Evolutionary conservation across 53 echinoderm and acorn worm genomes (phyloP), one percentile per base, ranked within the genome.

Genomic region (Paelopatides confundens): DNA sequence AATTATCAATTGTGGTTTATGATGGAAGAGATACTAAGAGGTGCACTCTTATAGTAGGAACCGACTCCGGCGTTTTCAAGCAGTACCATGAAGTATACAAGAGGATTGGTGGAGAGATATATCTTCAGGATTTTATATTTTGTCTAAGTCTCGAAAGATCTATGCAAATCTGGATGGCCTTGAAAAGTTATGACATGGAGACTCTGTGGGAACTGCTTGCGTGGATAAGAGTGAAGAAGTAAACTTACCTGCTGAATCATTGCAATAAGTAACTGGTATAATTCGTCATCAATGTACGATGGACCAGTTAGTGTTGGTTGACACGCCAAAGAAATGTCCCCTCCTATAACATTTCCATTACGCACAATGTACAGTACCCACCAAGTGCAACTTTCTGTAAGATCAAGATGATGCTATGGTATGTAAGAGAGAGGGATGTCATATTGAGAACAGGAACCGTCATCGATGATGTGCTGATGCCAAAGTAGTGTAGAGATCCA

Each of bases 1-100:
- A 68, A 29, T 31, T 87, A 15, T 87, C 86, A 3, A 26, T 91
- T 91, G 82, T 48, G 86, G 89, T 77, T 11, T 50, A 49, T 26
- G 77, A 77, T 77, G 77, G 77, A 50, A 24, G 29, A 49, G 77
- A 77, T 26, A 49, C 49, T 5, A 50, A 3, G 2, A 8, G 28
- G 3, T 77, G 77, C 51, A 49, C 49, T 11, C 77, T 49, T 31
- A 26, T 43, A 2, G 31, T 94, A 17, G 94, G 94, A 21, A 91
- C 91, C 12, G 91, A 94, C 53, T 91, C 91, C 1, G 88, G 91
- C 27, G 14, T 91, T 3, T 91, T 94, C 66, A 62, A 77, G 4
- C 81, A 65, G 28, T 83, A 81, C 35, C 82, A 65, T 31, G 85
- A 74, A 58, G 71, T 77, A 6, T 90, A 86, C 49, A 47, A n/a